Percentiles rank a stretch among this genome's conserved stretches.
These are phyloP conservation scores for Strix uralensis DNA, from an alignment of 2,113 vertebrate species.

Conservation along the genomic window DNA sequence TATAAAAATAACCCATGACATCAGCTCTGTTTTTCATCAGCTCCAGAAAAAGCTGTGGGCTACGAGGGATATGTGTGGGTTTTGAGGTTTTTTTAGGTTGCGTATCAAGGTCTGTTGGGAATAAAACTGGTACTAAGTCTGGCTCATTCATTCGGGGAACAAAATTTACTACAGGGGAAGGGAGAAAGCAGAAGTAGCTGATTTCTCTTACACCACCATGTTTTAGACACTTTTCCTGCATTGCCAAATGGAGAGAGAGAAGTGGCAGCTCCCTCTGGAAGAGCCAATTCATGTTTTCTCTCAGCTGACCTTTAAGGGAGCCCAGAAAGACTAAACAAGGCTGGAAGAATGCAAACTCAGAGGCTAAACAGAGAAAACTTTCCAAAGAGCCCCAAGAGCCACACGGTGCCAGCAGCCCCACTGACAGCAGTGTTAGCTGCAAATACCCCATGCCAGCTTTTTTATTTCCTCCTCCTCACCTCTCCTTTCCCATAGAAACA, in stretches of 20 bases:
- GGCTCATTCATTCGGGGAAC: background rate
- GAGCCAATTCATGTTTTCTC: background rate
- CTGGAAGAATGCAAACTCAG: background rate
- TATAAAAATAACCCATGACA: slow-evolving; percentile 25
- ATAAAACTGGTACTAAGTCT: background rate
- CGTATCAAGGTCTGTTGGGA: background rate
- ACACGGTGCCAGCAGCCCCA: background rate
- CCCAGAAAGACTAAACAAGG: slow-evolving; percentile 24
- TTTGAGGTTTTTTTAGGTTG: background rate
- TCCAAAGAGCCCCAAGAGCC: background rate
- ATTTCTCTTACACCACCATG: background rate
- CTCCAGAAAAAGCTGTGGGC: background rate
- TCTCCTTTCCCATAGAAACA: background rate
- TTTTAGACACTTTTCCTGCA: background rate
- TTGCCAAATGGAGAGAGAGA: background rate
- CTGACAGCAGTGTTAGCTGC: background rate
- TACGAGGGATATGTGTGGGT: background rate
- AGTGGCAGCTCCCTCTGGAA: background rate
- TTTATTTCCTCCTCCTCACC: background rate
- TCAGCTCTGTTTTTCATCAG: slow-evolving; percentile 14
- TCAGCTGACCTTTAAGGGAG: slow-evolving; percentile 11
- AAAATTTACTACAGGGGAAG: background rate
- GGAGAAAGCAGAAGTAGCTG: background rate
- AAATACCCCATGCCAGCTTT: background rate
- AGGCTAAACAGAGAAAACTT: background rate